Evolutionary conservation across 2,113 vertebrate genomes (phyloP).

Genomic region (Brachyhypopomus occidentalis): DNA sequence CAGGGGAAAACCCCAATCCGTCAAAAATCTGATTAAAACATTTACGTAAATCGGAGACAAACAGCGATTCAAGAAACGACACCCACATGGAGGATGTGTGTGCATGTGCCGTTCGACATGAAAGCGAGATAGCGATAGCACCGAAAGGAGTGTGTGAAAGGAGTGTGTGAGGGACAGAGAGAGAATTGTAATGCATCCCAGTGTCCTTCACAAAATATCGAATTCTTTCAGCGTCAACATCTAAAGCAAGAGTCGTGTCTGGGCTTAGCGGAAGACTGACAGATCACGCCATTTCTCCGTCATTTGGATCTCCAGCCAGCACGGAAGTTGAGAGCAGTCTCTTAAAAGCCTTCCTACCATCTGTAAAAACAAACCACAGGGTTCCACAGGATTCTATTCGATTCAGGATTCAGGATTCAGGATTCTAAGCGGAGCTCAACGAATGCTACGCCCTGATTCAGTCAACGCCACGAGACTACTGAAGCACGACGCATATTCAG

Average conservation of each 20-base stretch:
- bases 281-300: conserved; percentile 30
- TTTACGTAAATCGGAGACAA: conserved; percentile 32
- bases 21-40: conserved; percentile 26
- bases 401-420: neutral
- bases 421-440: no score
- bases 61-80: neutral
- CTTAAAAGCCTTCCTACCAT: neutral
- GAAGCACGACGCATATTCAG: neutral
- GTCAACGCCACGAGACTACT: neutral
- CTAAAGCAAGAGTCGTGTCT: conserved; percentile 43
- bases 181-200: no score
- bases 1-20: neutral
- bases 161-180: conserved; percentile 29
- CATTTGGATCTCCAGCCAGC: neutral
- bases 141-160: conserved; percentile 21
- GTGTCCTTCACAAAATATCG: no score
- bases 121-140: conserved; percentile 23
- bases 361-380: neutral
- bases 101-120: conserved; percentile 21
- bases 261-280: conserved; percentile 45
- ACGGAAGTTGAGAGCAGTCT: conserved; percentile 36
- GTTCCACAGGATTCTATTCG: neutral
- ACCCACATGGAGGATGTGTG: conserved; percentile 34
- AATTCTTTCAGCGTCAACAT: conserved; percentile 44
- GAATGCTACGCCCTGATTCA: neutral